These are phyloP conservation scores for Hydrochoerus hydrochaeris DNA, from an alignment of 2,113 vertebrate genomes.

Conservation along the genomic window DNA sequence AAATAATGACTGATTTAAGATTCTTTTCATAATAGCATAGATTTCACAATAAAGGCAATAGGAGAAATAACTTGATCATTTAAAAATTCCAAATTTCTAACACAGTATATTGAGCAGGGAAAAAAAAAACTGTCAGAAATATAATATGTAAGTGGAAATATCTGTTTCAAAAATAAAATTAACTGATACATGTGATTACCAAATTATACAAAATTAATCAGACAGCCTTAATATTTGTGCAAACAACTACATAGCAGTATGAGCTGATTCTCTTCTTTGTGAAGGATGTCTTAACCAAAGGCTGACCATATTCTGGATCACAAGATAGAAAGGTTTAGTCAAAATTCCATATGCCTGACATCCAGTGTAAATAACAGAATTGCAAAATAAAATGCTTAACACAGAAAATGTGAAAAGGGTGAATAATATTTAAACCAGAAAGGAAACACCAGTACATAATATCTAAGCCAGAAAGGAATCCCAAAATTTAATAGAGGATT, in stretches of 20 bases:
- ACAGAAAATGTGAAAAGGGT: not conserved
- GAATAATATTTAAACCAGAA: not conserved
- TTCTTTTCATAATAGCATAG: not conserved
- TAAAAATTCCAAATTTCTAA: constrained; percentile 3
- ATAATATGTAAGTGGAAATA: not conserved
- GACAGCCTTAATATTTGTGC: not conserved
- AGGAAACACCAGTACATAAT: not conserved
- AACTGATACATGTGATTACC: not conserved
- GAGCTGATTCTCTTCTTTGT: not conserved
- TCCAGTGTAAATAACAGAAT: not conserved
- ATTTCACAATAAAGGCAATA: constrained; percentile 25
- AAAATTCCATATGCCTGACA: not conserved
- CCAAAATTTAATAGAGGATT: not conserved
- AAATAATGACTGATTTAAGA: constrained; percentile 15
- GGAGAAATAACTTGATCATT: not conserved
- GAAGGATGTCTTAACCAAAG: constrained; percentile 21
- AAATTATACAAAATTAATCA: constrained; percentile 15
- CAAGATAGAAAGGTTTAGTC: not conserved
- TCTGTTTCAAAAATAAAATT: constrained; percentile 31
- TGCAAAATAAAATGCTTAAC: not conserved
- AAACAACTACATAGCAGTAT: not conserved
- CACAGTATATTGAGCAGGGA: not conserved
- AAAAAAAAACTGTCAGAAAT: not conserved
- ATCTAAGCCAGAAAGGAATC: not conserved
- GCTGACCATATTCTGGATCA: not conserved